Evolutionary conservation across 2,113 vertebrate species (phyloP).

Genomic region (Rhynchomys soricoides): DNA sequence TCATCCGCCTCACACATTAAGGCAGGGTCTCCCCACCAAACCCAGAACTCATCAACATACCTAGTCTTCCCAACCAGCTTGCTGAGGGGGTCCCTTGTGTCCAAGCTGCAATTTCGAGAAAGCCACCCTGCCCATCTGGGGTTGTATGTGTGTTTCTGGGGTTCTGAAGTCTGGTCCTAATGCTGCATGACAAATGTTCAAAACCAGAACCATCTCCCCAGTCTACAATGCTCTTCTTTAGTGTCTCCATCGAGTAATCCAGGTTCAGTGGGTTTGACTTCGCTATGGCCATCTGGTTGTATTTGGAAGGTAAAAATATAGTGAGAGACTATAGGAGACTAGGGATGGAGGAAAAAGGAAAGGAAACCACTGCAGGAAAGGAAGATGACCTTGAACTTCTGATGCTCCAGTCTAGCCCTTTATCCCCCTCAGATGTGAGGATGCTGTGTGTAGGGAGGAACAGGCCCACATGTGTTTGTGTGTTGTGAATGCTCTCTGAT

Average conservation of each 20-base stretch:
- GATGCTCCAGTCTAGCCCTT: neutral
- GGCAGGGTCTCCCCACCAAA: neutral
- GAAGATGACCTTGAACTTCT: neutral
- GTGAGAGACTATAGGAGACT: neutral
- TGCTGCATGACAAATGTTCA: neutral
- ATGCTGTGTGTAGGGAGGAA: neutral
- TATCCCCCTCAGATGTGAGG: neutral
- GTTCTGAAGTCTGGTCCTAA: neutral
- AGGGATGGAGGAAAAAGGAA: neutral
- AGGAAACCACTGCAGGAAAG: neutral
- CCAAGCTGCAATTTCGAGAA: neutral
- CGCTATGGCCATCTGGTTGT: neutral
- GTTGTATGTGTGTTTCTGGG: neutral
- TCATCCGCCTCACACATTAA: neutral
- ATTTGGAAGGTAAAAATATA: neutral
- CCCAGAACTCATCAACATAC: neutral
- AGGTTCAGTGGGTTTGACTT: slow-evolving; percentile 15
- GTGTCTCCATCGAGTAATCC: neutral
- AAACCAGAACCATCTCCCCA: neutral
- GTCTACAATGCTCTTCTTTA: neutral
- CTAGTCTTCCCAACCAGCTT: neutral
- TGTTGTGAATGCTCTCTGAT: neutral
- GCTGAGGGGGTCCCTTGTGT: neutral
- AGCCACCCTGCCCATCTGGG: neutral
- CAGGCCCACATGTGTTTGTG: neutral